These are phyloP conservation scores for Darevskia nairensis DNA, from an alignment of 2,797 vertebrate genomes.

Conservation along the genomic window DNA sequence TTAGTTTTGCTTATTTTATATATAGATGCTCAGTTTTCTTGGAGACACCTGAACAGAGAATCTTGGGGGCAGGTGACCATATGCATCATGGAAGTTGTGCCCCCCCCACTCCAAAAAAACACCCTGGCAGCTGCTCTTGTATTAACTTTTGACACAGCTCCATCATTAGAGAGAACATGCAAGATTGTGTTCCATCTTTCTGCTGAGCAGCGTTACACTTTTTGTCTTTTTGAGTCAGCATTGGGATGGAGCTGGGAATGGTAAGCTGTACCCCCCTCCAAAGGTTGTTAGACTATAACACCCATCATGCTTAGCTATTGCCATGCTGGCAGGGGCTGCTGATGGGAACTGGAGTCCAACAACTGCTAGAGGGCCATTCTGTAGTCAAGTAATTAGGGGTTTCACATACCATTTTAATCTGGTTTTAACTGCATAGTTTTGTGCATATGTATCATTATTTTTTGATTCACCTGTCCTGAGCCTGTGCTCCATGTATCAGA, in stretches of 20 bases:
- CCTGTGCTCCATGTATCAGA: background rate
- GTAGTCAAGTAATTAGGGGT: no score
- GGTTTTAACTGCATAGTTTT: background rate
- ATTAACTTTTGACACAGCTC: background rate
- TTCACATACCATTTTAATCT: background rate
- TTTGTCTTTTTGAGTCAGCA: background rate
- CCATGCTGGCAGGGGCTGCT: background rate
- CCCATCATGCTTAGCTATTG: background rate
- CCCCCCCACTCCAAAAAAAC: background rate
- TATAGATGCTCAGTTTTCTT: background rate
- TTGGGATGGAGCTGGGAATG: background rate
- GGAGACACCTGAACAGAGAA: background rate
- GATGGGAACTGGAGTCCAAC: background rate
- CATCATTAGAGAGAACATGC: background rate
- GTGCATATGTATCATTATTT: background rate
- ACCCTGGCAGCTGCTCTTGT: background rate
- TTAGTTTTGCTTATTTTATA: background rate
- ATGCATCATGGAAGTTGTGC: background rate
- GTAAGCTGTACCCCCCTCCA: background rate
- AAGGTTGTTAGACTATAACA: background rate
- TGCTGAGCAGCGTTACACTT: background rate
- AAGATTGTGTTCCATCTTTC: background rate
- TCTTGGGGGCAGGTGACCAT: background rate
- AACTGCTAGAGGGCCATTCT: no score
- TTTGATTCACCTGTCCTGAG: background rate